phyloP scores from a whole-genome alignment of 2,113 vertebrate species.

The Dipodomys merriami region DNA sequence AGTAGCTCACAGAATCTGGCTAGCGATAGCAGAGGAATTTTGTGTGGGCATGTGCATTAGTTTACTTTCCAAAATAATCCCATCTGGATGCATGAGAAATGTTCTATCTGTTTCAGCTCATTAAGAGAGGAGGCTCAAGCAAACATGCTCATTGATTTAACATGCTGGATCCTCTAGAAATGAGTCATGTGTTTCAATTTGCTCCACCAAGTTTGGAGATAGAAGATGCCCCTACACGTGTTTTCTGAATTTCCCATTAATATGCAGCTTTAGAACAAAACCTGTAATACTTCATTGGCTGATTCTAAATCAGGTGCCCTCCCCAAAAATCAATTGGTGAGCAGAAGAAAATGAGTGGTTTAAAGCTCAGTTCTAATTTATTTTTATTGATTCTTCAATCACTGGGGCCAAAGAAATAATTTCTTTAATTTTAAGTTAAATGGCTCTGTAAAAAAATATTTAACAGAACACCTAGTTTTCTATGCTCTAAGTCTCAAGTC shows the following conservation, averaged over 20 bases:
- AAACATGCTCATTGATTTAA: slow-evolving; percentile 77
- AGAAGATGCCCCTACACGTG: slow-evolving; percentile 68
- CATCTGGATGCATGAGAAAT: slow-evolving; percentile 77
- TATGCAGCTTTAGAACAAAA: slow-evolving; percentile 54
- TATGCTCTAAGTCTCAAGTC: background rate
- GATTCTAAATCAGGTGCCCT: slow-evolving; percentile 31
- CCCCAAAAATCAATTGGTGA: slow-evolving; percentile 54
- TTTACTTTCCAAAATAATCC: slow-evolving; percentile 79
- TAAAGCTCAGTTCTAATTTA: slow-evolving; percentile 26
- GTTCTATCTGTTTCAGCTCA: slow-evolving; percentile 74
- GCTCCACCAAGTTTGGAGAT: slow-evolving; percentile 72
- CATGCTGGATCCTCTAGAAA: slow-evolving; percentile 71
- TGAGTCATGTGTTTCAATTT: slow-evolving; percentile 72
- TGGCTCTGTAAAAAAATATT: background rate
- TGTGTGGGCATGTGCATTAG: slow-evolving; percentile 61
- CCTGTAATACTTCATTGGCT: slow-evolving; percentile 35
- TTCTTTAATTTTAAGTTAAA: slow-evolving; percentile 49
- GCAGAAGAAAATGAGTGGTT: slow-evolving; percentile 20
- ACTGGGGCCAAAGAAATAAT: slow-evolving; percentile 16
- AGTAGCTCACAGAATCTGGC: slow-evolving; percentile 70
- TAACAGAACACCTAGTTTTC: background rate
- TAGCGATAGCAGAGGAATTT: slow-evolving; percentile 73
- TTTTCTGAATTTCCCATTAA: slow-evolving; percentile 61
- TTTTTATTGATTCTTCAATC: slow-evolving; percentile 58
- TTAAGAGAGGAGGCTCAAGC: slow-evolving; percentile 68